These are phyloP conservation scores for Zoanthus sociatus DNA, from an alignment of 92 coral and sea anemone species.

Conservation along the genomic window DNA sequence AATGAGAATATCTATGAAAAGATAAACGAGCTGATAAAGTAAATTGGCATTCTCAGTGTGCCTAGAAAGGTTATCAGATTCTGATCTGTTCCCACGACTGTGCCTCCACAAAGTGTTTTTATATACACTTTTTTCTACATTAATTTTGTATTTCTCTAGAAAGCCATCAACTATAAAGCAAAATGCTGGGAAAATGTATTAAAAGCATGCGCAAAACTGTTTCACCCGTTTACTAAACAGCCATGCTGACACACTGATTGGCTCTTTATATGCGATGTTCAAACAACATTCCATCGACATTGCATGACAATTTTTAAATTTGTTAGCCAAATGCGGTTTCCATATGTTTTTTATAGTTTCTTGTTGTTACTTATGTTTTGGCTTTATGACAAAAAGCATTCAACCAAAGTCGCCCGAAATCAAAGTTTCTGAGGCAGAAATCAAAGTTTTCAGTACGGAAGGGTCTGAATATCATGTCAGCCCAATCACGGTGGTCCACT, in stretches of 20 bases:
- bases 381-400: neutral
- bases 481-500: no score
- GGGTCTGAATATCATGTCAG: no score
- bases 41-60: slow-evolving; percentile 19
- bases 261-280: neutral
- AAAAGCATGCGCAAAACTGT: neutral
- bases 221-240: neutral
- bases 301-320: neutral
- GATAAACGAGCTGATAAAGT: slow-evolving; percentile 16
- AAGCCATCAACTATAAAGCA: neutral
- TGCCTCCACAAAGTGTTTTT: neutral
- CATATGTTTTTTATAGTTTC: neutral
- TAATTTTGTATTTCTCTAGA: neutral
- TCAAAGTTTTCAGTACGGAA: neutral
- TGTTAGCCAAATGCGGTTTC: neutral
- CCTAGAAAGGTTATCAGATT: slow-evolving; percentile 26
- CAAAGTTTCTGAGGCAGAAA: neutral
- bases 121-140: neutral
- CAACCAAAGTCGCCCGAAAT: neutral
- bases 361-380: neutral
- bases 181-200: neutral
- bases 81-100: neutral
- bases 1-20: slow-evolving; percentile 33
- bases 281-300: neutral
- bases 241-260: neutral